A percentile compares a stretch with the other conserved stretches of the same genome.
Conservation (phyloP, 2,113 vertebrate genomes). For the Oncorhynchus gorbuscha region DNA sequence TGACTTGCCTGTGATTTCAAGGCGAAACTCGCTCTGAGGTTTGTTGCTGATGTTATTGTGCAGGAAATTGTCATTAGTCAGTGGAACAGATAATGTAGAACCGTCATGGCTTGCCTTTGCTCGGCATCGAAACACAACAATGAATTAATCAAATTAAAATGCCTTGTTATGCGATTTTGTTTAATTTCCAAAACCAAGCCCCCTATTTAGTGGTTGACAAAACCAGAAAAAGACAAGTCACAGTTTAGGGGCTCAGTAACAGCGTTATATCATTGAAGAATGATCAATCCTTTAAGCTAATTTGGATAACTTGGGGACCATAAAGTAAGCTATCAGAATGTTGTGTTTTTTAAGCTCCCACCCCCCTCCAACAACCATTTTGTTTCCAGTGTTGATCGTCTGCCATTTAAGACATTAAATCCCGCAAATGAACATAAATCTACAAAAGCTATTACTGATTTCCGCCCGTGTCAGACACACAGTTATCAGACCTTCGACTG, state of each 20-base stretch:
- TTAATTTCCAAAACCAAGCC: conserved; percentile 83
- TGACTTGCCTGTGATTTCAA: conserved; percentile 72
- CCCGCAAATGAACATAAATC: conserved; percentile 79
- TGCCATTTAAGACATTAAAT: conserved; percentile 76
- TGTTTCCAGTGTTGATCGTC: conserved; percentile 75
- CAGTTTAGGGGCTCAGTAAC: conserved; percentile 79
- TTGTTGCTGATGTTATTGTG: conserved; percentile 79
- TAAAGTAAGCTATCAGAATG: conserved; percentile 75
- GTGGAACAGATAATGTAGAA: conserved; percentile 83
- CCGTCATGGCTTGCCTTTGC: conserved; percentile 76
- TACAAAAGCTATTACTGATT: conserved; percentile 71
- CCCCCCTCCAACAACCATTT: conserved; percentile 72
- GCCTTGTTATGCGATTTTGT: conserved; percentile 81
- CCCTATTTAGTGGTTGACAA: conserved; percentile 77
- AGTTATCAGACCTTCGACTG: conserved; percentile 22
- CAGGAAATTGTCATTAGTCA: conserved; percentile 82
- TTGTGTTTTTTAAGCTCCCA: conserved; percentile 70
- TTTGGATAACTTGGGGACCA: conserved; percentile 80
- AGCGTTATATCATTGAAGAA: conserved; percentile 82
- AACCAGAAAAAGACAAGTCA: conserved; percentile 75
- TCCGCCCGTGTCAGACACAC: conserved; percentile 32
- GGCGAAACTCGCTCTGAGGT: conserved; percentile 76
- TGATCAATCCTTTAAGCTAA: conserved; percentile 86
- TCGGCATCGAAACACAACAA: conserved; percentile 79
- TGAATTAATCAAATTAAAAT: conserved; percentile 86